Evolutionary conservation across 2,888 invertebrate genomes (phyloP).

Genomic region (Celastrina argiolus): DNA sequence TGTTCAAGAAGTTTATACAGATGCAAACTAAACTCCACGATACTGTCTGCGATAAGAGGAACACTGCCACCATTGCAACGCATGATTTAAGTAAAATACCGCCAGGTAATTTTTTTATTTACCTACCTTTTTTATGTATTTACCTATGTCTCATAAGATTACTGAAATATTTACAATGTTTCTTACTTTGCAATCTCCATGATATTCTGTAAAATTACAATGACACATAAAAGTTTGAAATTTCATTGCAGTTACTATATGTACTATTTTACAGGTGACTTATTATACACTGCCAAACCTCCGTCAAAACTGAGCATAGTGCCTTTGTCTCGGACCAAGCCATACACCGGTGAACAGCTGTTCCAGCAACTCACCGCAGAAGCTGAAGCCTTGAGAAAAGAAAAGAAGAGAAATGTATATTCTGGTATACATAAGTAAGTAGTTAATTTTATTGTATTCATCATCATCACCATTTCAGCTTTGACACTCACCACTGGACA

Average conservation of each 20-base stretch:
- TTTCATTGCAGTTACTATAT: too few species aligned
- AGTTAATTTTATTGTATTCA: too few species aligned
- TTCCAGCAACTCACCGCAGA: constrained; percentile 84
- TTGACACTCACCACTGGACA: too few species aligned
- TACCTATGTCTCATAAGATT: too few species aligned
- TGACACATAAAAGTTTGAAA: background rate
- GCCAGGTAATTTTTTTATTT: constrained; percentile 56
- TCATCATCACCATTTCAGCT: too few species aligned
- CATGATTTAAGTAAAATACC: constrained; percentile 85
- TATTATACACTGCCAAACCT: constrained; percentile 82
- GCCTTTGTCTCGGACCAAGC: constrained; percentile 80
- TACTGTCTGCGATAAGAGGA: constrained; percentile 86
- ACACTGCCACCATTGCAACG: constrained; percentile 88
- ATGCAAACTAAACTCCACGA: constrained; percentile 88
- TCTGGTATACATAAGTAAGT: constrained; percentile 87
- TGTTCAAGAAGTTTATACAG: constrained; percentile 87
- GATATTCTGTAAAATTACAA: too few species aligned
- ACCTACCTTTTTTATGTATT: background rate
- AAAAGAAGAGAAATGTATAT: constrained; percentile 89
- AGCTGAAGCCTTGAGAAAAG: constrained; percentile 88
- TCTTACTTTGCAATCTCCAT: too few species aligned
- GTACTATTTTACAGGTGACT: constrained; percentile 65
- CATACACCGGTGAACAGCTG: constrained; percentile 81
- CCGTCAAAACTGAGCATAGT: constrained; percentile 81
- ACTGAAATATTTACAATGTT: too few species aligned